phyloP scores from a whole-genome alignment of 2,888 invertebrate species.

The Pseudolycoriella hygida region DNA sequence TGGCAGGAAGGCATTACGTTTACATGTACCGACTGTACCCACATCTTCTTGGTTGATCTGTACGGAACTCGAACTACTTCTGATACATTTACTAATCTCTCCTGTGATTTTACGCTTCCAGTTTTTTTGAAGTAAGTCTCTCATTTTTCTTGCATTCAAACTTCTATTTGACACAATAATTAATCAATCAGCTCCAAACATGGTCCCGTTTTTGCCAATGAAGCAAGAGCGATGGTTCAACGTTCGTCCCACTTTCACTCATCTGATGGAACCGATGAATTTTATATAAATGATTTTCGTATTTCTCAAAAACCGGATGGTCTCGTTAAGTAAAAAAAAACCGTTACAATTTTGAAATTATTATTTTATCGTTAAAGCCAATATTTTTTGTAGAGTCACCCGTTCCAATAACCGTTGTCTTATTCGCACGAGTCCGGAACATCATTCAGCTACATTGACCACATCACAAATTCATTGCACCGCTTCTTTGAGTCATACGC shows the following conservation, averaged over 20 bases:
- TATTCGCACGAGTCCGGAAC: not conserved
- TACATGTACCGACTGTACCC: slow-evolving; percentile 70
- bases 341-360: too few relatives aligned
- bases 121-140: not conserved
- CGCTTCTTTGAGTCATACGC: not conserved
- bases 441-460: not conserved
- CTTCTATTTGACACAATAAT: not conserved
- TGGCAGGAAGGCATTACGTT: slow-evolving; percentile 85
- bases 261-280: not conserved
- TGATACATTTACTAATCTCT: not conserved
- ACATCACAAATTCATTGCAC: not conserved
- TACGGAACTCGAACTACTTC: not conserved
- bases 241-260: not conserved
- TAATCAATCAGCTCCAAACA: not conserved
- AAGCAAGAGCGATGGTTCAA: not conserved
- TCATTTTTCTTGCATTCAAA: not conserved
- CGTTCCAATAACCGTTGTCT: not conserved
- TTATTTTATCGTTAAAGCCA: not conserved
- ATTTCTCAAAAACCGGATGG: not conserved
- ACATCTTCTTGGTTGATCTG: slow-evolving; percentile 45
- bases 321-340: not conserved
- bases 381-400: not conserved
- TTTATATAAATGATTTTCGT: not conserved
- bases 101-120: not conserved
- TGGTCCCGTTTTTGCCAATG: not conserved